Evolutionary conservation across 2,113 vertebrate genomes (phyloP).

Genomic region (Empidonax alnorum): DNA sequence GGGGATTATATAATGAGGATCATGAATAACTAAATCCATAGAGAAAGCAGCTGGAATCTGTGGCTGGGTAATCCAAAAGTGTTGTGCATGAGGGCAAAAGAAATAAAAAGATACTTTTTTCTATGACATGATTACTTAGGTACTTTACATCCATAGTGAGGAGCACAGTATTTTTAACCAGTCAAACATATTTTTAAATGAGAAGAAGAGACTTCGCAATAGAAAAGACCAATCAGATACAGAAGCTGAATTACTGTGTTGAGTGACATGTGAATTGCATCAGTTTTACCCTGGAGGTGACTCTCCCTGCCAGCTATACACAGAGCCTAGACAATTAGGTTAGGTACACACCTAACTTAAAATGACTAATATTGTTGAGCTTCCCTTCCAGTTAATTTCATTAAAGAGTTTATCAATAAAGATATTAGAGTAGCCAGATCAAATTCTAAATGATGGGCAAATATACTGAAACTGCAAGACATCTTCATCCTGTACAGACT

Average conservation of each 20-base stretch:
- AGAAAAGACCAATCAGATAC: background rate
- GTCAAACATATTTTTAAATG: background rate
- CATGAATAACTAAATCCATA: background rate
- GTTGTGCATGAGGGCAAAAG: background rate
- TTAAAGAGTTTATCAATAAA: background rate
- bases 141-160: background rate
- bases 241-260: background rate
- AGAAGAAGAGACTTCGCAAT: background rate
- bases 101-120: background rate
- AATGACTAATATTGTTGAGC: background rate
- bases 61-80: background rate
- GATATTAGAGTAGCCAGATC: background rate
- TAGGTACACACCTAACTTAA: background rate
- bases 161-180: background rate
- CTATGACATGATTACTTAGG: background rate
- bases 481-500: background rate
- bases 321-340: background rate
- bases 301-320: background rate
- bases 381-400: background rate
- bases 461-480: background rate
- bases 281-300: rapidly evolving
- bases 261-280: background rate
- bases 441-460: background rate
- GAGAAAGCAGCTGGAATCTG: background rate
- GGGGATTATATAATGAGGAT: background rate